Base-by-base conservation (phyloP, 2,113 vertebrate species). In the Tachycineta bicolor region DNA sequence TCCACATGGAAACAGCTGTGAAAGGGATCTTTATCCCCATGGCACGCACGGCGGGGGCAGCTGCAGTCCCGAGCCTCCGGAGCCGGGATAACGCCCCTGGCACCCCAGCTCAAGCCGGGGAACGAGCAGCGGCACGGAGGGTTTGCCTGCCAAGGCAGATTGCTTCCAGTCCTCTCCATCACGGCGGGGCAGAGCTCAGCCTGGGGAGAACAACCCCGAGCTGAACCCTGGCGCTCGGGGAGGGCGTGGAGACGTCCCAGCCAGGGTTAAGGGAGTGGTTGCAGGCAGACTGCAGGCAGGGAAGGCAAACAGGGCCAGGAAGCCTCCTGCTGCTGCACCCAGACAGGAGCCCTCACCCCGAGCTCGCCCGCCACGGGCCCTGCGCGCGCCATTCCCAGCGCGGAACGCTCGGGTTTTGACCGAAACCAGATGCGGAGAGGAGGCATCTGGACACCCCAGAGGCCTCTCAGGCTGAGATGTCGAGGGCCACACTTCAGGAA, bases 221-320 rank as follows among this genome's bases (percentile, higher is more conserved):
- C 6, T 26, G 13, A 81, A 19, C 1, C 24, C 4, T 0, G 5
- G 17, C 0, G 0, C 20, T 23, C 2, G 0, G 9, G 5, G 7
- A 67, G 52, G 37, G 12, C 3, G 4, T 14, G 46, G 12, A 28
- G 29, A 20, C 0, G 39, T 33, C 18, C 59, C 53, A 37, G 74
- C 1, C 5, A 52, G 88, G 75, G 52, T 39, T n/a, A 7, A 67
- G 58, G 88, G 56, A 93, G 88, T 1, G 37, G 63, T 4, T 62
- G 22, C 34, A 34, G 78, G 5, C 95, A 64, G 64, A 10, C 9
- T 50, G 83, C 25, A n/a, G 53, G 65, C 83, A 69, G 84, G 64
- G 64, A 44, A 53, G 39, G 74, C 81, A 78, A 89, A 63, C 12
- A 47, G 62, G 53, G 7, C 65, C 85, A 39, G 82, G 19, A 85